These are phyloP conservation scores for Amphilophus citrinellus DNA, from an alignment of 2,113 vertebrate genomes.

Conservation along the genomic window DNA sequence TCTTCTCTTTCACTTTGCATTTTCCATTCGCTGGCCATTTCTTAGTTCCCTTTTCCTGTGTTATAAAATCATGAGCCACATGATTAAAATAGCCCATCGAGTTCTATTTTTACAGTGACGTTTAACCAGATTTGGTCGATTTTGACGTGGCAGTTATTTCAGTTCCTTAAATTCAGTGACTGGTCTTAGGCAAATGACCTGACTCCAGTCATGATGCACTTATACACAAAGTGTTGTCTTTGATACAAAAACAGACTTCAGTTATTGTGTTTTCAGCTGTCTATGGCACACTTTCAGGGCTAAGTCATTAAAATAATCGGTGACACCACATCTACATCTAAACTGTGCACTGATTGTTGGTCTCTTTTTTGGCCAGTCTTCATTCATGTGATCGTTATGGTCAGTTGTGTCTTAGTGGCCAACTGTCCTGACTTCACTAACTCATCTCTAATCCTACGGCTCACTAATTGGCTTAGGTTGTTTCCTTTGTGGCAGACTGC, in stretches of 20 bases:
- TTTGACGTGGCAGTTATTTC: slow-evolving; percentile 22
- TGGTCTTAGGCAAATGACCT: neutral
- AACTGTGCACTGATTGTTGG: neutral
- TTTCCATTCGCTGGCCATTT: slow-evolving; percentile 23
- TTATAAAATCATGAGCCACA: neutral
- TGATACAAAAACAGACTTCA: neutral
- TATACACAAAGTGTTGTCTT: neutral
- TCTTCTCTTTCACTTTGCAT: slow-evolving; percentile 18
- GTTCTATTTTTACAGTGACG: slow-evolving; percentile 23
- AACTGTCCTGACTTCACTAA: slow-evolving; percentile 38
- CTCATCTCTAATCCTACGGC: slow-evolving; percentile 15
- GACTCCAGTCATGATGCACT: neutral
- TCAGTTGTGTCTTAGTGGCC: slow-evolving; percentile 3
- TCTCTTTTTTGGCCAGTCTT: slow-evolving; percentile 16
- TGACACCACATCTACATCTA: slow-evolving; percentile 10
- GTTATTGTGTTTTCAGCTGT: slow-evolving; percentile 1
- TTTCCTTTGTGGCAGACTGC: slow-evolving; percentile 61
- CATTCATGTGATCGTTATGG: slow-evolving; percentile 27
- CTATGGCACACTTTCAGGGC: neutral
- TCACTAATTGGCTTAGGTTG: slow-evolving; percentile 73
- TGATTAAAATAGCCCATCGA: neutral
- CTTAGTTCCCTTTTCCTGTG: slow-evolving; percentile 24
- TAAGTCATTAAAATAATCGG: slow-evolving; percentile 27
- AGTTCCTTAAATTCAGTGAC: slow-evolving; percentile 23
- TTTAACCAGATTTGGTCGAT: neutral